A percentile compares a stretch with the other conserved stretches of the same genome.
Conservation (phyloP, 2,113 vertebrate genomes). For the Oxyura jamaicensis region DNA sequence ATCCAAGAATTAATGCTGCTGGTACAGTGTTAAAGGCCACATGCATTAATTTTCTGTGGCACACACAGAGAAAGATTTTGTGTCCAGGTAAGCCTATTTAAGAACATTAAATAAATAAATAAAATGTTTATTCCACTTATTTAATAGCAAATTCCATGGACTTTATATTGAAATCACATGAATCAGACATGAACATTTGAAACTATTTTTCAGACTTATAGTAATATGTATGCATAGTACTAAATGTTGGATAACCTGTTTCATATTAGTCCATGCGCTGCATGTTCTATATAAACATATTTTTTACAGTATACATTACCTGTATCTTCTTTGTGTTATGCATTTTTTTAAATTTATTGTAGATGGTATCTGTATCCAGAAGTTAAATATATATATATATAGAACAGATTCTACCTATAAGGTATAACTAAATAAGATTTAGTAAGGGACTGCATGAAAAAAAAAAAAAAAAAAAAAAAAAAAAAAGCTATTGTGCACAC, state of each 20-base stretch:
- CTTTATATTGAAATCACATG: background rate
- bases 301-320: background rate
- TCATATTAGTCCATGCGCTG: background rate
- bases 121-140: background rate
- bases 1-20: background rate
- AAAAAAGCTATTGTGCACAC: background rate
- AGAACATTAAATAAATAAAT: background rate
- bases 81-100: background rate
- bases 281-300: background rate
- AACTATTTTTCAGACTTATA: background rate
- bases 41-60: background rate
- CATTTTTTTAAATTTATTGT: background rate
- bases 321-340: background rate
- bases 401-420: background rate
- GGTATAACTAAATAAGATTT: background rate
- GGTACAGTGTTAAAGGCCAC: background rate
- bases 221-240: background rate
- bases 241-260: background rate
- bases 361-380: background rate
- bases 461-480: no score
- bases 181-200: background rate
- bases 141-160: background rate
- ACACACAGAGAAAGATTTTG: background rate
- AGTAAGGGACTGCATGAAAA: background rate
- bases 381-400: background rate